These are phyloP conservation scores for Macrotis lagotis DNA, from an alignment of 2,113 vertebrate genomes.

Conservation along the genomic window DNA sequence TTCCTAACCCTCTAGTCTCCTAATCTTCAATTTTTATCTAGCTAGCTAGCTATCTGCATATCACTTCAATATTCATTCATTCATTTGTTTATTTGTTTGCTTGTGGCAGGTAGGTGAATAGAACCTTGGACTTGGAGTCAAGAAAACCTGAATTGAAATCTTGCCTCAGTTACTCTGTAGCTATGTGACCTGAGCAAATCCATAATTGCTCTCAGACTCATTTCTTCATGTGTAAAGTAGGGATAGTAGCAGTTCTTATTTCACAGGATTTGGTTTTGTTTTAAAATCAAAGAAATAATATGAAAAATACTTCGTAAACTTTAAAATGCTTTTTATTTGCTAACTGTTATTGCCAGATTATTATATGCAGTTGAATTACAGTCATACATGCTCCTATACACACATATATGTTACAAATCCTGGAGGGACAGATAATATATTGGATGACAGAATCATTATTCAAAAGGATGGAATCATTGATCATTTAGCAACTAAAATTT, in stretches of 20 bases:
- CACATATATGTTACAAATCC: too few species aligned
- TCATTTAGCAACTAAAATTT: too few species aligned
- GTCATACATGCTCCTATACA: too few species aligned
- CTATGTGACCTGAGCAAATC: background rate
- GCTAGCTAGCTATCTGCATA: too few species aligned
- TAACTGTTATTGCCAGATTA: background rate
- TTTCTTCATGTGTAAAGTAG: background rate
- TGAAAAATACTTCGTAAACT: background rate
- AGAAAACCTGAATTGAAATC: background rate
- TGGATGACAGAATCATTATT: too few species aligned
- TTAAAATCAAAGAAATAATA: background rate
- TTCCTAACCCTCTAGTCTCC: background rate
- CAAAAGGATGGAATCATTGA: too few species aligned
- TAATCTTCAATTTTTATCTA: background rate
- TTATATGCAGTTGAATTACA: too few species aligned
- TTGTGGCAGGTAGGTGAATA: background rate
- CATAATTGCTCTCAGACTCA: background rate
- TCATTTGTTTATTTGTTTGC: background rate
- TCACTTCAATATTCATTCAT: too few species aligned
- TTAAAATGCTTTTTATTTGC: background rate
- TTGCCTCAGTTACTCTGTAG: background rate
- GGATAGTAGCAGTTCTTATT: background rate
- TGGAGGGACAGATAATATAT: too few species aligned
- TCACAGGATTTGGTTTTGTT: background rate
- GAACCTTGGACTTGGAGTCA: background rate